Conservation (phyloP, 2,888 invertebrate species). For the Tetragonula carbonaria region DNA sequence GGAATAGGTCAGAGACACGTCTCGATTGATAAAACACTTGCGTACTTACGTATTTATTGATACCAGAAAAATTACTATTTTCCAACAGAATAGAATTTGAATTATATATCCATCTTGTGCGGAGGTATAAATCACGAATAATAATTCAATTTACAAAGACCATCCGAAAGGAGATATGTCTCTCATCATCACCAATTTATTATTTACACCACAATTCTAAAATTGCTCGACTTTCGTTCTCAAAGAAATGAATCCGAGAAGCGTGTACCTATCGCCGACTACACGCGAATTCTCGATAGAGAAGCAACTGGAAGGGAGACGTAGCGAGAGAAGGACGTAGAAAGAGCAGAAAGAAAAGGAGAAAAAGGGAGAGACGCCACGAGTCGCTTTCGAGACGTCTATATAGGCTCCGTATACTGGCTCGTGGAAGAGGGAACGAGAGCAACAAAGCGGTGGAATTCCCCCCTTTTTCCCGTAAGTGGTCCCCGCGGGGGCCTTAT, state of each 20-base stretch:
- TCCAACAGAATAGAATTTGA: too few species aligned
- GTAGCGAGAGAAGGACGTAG: slow-evolving; percentile 20
- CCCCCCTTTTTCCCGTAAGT: slow-evolving; percentile 69
- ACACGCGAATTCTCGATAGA: slow-evolving; percentile 49
- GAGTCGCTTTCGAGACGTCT: slow-evolving; percentile 70
- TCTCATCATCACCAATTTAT: too few species aligned
- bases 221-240: neutral
- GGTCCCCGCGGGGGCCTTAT: slow-evolving; percentile 69
- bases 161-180: too few species aligned
- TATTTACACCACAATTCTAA: too few species aligned
- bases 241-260: neutral
- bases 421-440: slow-evolving; percentile 36
- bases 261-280: neutral
- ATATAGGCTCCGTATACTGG: slow-evolving; percentile 47
- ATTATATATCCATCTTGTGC: too few species aligned
- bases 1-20: too few species aligned
- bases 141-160: too few species aligned
- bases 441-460: slow-evolving; percentile 49
- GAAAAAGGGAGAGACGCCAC: slow-evolving; percentile 69
- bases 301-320: slow-evolving; percentile 28
- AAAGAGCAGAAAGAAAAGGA: slow-evolving; percentile 46
- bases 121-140: too few species aligned
- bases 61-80: too few species aligned
- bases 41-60: too few species aligned
- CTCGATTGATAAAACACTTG: too few species aligned